Evolutionary conservation across 2,113 vertebrate genomes (phyloP), one percentile per base, ranked within the genome.

Genomic region (Donacobius atricapilla): DNA sequence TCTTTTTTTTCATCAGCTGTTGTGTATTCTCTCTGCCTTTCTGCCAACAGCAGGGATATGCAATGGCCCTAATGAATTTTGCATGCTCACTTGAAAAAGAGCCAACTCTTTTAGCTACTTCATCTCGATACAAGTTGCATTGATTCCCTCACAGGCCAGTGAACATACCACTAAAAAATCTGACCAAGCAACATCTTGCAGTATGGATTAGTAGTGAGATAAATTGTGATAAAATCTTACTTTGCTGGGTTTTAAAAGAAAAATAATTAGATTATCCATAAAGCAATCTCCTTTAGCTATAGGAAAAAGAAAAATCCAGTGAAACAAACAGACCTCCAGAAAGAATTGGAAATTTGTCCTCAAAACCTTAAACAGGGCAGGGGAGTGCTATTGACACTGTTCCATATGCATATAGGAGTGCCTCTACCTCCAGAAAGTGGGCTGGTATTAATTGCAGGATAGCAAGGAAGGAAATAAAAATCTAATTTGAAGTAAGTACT

Each of bases 91-190:
- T 13, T 63, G 84, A 35, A 89, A 63, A 83, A 66, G 25, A 56
- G 60, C 44, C 84, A 93, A 54, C 39, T 87, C 39, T 63, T 91
- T 56, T 44, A 89, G 76, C 76, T 89, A 21, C 64, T 86, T 92
- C 33, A 37, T 65, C 77, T 84, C 0, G 0, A 72, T n/a, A 71
- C 16, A 79, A 78, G 56, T 65, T 91, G 35, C 57, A 91, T 87
- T 7, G 56, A 78, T 91, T 84, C 76, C 24, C 33, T 91, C 78
- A 73, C 51, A 86, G 50, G 37, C 22, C 63, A 24, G 30, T 78
- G 81, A 89, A 68, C 35, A 47, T 5, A 87, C 28, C 28, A 35
- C 15, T 84, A 39, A 58, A 77, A 91, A 84, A 71, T 56, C 27
- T 71, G 47, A 89, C 51, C 56, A 51, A 91, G 57, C 35, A 81